Base-by-base conservation (phyloP, 2,888 invertebrate species). In the Brassicogethes aeneus region DNA sequence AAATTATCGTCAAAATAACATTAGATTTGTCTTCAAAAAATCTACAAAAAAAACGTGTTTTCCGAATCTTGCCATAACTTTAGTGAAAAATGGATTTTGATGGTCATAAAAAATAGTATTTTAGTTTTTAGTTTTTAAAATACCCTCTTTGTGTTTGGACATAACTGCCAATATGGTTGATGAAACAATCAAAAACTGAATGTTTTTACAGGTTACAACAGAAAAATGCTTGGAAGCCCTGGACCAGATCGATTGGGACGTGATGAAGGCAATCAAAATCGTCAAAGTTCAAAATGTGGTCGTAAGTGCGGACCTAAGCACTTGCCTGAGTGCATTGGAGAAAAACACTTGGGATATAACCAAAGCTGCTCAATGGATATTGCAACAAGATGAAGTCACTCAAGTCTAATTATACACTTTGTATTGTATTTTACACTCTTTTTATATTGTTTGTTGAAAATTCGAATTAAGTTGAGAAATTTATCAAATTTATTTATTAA, bases 181-280 rank as follows among this genome's bases (percentile, higher is more conserved):
- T n/a, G n/a, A n/a, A n/a, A n/a, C n/a, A n/a, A n/a, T n/a, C n/a
- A n/a, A n/a, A n/a, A n/a, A n/a, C n/a, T n/a, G n/a, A 23, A 23
- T 23, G 23, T 23, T 23, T 23, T 23, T 13, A 17, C 59, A 83
- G 82, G 77, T 77, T 36, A 73, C 78, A 0, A 77, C 83, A 0
- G 83, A 85, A 49, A 81, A 85, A 45, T 93, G 92, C 55, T 70
- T 92, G 2, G 75, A 78, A 46, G 86, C 88, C 0, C 66, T 94
- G 32, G 86, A 92, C 59, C 78, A 85, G 45, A 84, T 87, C 39
- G 79, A 85, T 46, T 93, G 94, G 92, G 84, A 92, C 60, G 85
- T 93, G 0, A 83, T 90, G 59, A 80, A 81, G 37, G 92, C 92
- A 10, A 90, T 94, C 49, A 94, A 94, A 63, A 69, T 86, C 46